Evolutionary conservation across 2,113 vertebrate species (phyloP).

Genomic region (Maccullochella peelii): DNA sequence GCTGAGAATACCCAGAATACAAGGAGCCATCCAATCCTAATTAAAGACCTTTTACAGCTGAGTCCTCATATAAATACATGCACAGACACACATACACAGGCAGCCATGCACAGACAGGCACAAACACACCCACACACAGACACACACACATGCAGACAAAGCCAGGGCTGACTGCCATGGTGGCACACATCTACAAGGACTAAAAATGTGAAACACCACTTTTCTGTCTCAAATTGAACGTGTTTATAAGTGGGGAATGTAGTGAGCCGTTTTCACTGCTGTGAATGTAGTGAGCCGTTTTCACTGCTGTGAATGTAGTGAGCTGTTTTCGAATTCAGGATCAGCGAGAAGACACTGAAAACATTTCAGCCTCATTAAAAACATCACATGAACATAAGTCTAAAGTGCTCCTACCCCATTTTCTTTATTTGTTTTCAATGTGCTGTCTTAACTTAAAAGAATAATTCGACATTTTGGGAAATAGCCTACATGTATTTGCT

Average conservation of each 20-base stretch:
- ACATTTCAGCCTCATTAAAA: not conserved
- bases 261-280: not conserved
- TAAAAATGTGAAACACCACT: not conserved
- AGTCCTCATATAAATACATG: slow-evolving; percentile 53
- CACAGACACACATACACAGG: not conserved
- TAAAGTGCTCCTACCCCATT: not conserved
- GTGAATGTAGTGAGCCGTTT: not conserved
- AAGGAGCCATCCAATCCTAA: slow-evolving; percentile 69
- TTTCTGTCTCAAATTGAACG: not conserved
- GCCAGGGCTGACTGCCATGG: not conserved
- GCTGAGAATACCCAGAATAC: slow-evolving; percentile 60
- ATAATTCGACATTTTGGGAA: not conserved
- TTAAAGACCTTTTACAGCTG: slow-evolving; percentile 75
- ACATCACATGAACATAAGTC: not conserved
- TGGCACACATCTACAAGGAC: not conserved
- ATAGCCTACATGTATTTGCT: not conserved
- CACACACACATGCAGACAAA: slow-evolving; percentile 13
- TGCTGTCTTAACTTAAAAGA: not conserved
- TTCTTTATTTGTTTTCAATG: not conserved
- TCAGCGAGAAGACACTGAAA: not conserved
- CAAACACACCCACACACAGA: not conserved
- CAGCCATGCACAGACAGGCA: slow-evolving; percentile 10
- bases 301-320: no score
- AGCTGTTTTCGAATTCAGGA: not conserved
- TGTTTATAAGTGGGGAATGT: not conserved